A percentile compares a stretch with the other conserved stretches of the same genome.
These are phyloP conservation scores for Poeciliopsis turneri DNA, from an alignment of 2,797 vertebrate species.

Conservation along the genomic window DNA sequence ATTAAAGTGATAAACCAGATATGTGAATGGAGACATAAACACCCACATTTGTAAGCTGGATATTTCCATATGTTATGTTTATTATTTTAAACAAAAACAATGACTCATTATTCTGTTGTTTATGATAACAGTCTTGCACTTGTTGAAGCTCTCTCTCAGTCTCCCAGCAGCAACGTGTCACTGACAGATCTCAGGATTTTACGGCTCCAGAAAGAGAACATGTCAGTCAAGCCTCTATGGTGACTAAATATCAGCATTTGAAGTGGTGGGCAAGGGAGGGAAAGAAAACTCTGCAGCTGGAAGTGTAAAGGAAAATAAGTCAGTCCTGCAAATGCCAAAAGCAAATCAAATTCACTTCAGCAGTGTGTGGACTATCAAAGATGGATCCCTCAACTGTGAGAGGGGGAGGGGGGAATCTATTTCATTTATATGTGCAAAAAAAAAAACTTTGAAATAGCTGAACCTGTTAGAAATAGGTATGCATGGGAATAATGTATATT, in stretches of 20 bases:
- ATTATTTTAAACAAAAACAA: background rate
- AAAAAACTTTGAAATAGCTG: background rate
- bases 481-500: background rate
- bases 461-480: background rate
- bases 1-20: background rate
- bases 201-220: background rate
- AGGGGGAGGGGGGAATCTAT: background rate
- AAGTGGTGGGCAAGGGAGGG: background rate
- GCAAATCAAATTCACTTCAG: slow-evolving; percentile 3
- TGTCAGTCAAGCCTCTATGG: slow-evolving; percentile 13
- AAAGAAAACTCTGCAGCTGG: slow-evolving; percentile 11
- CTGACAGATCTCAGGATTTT: slow-evolving; percentile 1
- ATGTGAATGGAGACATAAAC: background rate
- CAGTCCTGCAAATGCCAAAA: slow-evolving; percentile 2
- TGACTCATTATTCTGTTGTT: background rate
- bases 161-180: background rate
- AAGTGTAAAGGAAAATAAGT: slow-evolving; percentile 10
- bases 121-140: background rate
- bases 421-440: too few relatives aligned
- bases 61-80: background rate
- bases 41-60: background rate
- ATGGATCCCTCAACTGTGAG: background rate
- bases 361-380: slow-evolving; percentile 7
- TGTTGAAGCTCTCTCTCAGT: background rate
- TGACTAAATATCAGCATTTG: slow-evolving; percentile 5